Evolutionary conservation across 2,113 vertebrate genomes (phyloP).

Genomic region (Brevimyrus niger): DNA sequence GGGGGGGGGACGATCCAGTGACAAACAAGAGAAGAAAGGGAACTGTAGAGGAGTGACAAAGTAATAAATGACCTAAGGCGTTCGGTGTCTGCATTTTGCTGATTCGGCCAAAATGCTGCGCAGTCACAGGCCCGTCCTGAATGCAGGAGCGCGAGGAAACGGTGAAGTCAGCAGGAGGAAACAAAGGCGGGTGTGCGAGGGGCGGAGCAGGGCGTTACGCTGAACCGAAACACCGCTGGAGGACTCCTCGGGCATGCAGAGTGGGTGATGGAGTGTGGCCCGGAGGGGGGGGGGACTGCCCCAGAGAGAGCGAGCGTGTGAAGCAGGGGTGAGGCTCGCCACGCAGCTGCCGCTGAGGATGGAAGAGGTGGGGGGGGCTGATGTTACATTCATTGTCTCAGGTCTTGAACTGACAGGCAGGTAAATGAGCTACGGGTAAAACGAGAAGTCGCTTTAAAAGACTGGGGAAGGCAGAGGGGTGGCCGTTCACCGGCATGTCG

Average conservation of each 20-base stretch:
- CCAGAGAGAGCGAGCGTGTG: constrained; percentile 73
- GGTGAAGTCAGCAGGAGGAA: constrained; percentile 48
- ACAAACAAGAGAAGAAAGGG: neutral
- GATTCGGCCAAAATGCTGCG: constrained; percentile 27
- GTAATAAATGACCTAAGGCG: neutral
- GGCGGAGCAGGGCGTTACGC: constrained; percentile 19
- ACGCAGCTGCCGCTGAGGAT: constrained; percentile 67
- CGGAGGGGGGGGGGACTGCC: constrained; percentile 53
- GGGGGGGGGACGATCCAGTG: neutral
- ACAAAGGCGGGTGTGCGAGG: constrained; percentile 47
- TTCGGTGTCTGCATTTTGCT: neutral
- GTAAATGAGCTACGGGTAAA: constrained; percentile 58
- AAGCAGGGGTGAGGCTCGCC: constrained; percentile 56
- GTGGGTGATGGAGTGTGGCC: constrained; percentile 53
- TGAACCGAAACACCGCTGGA: constrained; percentile 56
- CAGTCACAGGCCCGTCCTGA: constrained; percentile 43
- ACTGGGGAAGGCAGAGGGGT: neutral
- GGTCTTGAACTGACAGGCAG: constrained; percentile 61
- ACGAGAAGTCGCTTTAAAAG: constrained; percentile 47
- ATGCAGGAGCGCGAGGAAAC: constrained; percentile 46
- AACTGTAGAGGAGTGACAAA: neutral
- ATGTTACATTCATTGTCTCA: constrained; percentile 60
- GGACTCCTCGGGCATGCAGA: constrained; percentile 52
- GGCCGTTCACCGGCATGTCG: no score
- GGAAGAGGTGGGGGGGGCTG: constrained; percentile 41